phyloP scores from a whole-genome alignment of 2,113 vertebrate species.

The Neopipo cinnamomea region DNA sequence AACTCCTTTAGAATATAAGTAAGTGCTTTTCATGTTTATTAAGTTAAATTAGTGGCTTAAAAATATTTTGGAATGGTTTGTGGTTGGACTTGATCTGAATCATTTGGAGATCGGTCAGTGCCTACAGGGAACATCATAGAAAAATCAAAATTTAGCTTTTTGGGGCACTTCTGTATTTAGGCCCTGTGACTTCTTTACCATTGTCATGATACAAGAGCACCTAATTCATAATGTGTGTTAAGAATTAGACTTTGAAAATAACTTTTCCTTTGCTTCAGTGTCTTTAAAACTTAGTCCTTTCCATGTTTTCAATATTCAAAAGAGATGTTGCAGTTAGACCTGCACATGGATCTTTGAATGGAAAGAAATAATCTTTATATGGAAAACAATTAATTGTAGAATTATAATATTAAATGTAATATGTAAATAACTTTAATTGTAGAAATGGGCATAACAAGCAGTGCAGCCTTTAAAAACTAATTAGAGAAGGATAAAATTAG shows the following conservation, averaged over 20 bases:
- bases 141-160: not conserved
- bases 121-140: not conserved
- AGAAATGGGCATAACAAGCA: not conserved
- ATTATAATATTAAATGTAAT: too few relatives aligned
- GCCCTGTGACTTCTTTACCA: not conserved
- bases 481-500: not conserved
- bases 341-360: not conserved
- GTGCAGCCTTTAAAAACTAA: not conserved
- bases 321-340: not conserved
- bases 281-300: not conserved
- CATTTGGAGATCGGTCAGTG: rapidly evolving
- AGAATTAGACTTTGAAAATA: not conserved
- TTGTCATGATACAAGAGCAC: not conserved
- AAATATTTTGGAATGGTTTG: not conserved
- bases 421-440: not conserved
- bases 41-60: not conserved
- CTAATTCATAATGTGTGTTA: not conserved
- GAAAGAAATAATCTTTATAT: not conserved
- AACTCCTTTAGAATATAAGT: not conserved
- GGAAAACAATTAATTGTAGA: too few relatives aligned
- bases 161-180: not conserved
- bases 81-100: not conserved
- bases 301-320: rapidly evolving
- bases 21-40: not conserved
- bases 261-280: not conserved